Conservation (phyloP, 2,113 vertebrate genomes). For the Nicator chloris region DNA sequence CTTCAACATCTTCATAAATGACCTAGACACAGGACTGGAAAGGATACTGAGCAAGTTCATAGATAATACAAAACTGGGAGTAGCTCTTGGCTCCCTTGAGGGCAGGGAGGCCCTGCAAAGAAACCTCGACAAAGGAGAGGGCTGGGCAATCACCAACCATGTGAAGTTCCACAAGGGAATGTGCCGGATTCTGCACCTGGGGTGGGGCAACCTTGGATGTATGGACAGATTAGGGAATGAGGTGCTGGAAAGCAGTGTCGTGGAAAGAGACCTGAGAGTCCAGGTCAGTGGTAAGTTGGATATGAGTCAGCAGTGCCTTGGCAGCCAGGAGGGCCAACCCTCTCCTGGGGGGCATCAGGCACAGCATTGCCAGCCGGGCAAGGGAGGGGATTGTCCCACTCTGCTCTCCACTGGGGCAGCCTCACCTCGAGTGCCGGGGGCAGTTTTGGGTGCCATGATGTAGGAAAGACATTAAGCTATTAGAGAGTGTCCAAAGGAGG, state of each 20-base stretch:
- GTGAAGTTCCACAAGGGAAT: not conserved
- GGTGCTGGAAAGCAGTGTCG: not conserved
- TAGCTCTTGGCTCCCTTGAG: not conserved
- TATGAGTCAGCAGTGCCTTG: not conserved
- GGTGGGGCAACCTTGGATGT: not conserved
- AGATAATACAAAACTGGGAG: not conserved
- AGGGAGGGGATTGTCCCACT: not conserved
- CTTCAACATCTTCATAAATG: not conserved
- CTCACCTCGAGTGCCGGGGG: no score
- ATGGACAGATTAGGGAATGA: not conserved
- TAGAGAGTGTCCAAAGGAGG: not conserved
- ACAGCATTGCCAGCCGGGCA: accelerated
- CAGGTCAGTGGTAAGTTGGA: not conserved
- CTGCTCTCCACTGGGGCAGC: not conserved
- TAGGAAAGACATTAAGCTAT: not conserved
- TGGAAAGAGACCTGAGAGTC: not conserved
- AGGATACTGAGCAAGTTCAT: not conserved
- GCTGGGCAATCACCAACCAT: not conserved
- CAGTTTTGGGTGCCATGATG: not conserved
- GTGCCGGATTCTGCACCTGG: not conserved
- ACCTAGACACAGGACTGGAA: not conserved
- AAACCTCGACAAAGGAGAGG: not conserved
- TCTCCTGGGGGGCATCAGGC: not conserved
- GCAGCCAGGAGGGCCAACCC: accelerated
- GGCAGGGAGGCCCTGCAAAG: not conserved